Conservation (phyloP, 2,113 vertebrate species). For the Cochlearius cochlearius region DNA sequence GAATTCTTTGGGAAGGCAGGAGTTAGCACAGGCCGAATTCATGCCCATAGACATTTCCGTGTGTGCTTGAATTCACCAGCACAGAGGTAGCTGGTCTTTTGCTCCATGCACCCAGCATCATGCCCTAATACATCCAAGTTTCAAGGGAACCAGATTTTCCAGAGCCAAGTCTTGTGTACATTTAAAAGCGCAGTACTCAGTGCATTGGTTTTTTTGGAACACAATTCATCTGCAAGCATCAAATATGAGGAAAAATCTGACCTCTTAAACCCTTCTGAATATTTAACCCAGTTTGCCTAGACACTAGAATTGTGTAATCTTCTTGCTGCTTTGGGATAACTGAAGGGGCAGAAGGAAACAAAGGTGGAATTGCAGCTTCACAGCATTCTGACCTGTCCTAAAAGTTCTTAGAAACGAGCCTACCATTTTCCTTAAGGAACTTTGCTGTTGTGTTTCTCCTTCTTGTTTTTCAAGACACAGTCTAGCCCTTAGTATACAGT, state of each 20-base stretch:
- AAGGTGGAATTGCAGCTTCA: neutral
- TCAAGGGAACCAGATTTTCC: neutral
- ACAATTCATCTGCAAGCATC: neutral
- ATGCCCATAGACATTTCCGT: neutral
- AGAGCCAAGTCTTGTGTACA: neutral
- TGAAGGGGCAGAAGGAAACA: neutral
- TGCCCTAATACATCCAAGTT: neutral
- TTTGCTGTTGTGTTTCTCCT: neutral
- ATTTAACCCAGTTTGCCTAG: neutral
- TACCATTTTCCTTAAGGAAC: neutral
- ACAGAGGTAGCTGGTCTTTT: neutral
- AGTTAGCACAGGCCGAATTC: neutral
- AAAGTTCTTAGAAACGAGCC: neutral
- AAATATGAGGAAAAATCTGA: neutral
- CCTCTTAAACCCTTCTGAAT: neutral
- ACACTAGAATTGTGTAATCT: neutral
- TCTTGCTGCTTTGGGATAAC: neutral
- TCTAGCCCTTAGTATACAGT: neutral
- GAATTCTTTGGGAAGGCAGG: neutral
- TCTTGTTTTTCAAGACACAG: neutral
- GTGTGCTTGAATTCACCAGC: neutral
- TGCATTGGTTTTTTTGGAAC: neutral
- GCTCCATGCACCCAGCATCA: neutral
- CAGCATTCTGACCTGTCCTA: neutral
- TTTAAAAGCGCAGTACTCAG: accelerated